Percentiles rank a stretch among this genome's conserved stretches.
phyloP scores from a whole-genome alignment of 2,797 vertebrate species.

The Siniperca obscura region DNA sequence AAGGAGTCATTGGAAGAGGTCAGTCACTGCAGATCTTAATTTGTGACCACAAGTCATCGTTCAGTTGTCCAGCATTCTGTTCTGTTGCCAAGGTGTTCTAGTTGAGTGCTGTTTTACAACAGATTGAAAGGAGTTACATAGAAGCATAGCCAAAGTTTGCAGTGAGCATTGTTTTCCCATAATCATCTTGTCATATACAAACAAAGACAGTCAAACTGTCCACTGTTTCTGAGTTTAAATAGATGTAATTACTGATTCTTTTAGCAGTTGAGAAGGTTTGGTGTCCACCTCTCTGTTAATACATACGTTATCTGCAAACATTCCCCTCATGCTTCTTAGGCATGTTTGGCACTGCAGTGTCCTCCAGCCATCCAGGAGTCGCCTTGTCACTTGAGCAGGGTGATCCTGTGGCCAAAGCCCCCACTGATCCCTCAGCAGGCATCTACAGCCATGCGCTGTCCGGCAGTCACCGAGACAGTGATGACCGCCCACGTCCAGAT shows the following conservation, averaged over 20 bases:
- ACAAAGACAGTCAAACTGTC: not conserved
- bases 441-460: slow-evolving; percentile 76
- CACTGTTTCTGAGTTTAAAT: not conserved
- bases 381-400: slow-evolving; percentile 75
- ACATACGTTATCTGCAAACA: slow-evolving; percentile 8
- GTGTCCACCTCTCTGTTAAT: not conserved
- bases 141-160: not conserved
- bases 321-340: slow-evolving; percentile 78
- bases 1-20: slow-evolving; percentile 93
- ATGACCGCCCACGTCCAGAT: slow-evolving; percentile 64
- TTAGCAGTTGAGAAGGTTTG: not conserved
- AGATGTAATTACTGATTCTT: not conserved
- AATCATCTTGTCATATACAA: not conserved
- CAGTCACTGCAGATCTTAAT: slow-evolving; percentile 41
- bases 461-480: slow-evolving; percentile 67
- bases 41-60: not conserved
- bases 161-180: slow-evolving; percentile 2
- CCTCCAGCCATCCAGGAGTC: slow-evolving; percentile 66
- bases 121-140: slow-evolving; percentile 1
- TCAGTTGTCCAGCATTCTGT: slow-evolving; percentile 5
- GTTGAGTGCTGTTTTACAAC: slow-evolving; percentile 26
- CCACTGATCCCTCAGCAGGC: slow-evolving; percentile 75
- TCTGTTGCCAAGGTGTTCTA: not conserved
- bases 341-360: slow-evolving; percentile 85
- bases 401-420: slow-evolving; percentile 63